These are phyloP conservation scores for Oenanthe melanoleuca DNA, from an alignment of 2,113 vertebrate species.

Conservation along the genomic window DNA sequence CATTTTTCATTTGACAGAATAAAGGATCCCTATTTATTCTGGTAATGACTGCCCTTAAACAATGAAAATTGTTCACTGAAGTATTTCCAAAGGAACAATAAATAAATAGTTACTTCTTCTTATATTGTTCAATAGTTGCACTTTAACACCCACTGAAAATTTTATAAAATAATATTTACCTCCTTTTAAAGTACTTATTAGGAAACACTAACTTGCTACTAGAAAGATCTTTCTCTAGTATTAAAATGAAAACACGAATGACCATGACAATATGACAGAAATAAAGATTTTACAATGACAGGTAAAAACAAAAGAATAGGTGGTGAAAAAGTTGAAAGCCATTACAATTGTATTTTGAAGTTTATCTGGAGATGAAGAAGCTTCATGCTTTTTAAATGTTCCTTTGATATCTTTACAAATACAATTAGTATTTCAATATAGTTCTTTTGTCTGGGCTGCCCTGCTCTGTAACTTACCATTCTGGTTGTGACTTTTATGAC, in stretches of 20 bases:
- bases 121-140: not conserved
- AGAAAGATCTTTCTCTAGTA: conserved; percentile 11
- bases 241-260: conserved; percentile 37
- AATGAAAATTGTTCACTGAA: not conserved
- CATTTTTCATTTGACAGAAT: conserved; percentile 37
- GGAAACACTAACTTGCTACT: conserved; percentile 1
- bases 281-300: conserved; percentile 37
- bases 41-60: conserved; percentile 15
- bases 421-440: not conserved
- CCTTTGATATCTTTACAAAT: conserved; percentile 25
- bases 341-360: conserved; percentile 25
- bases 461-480: not conserved
- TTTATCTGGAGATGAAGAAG: not conserved
- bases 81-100: not conserved
- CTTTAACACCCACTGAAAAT: not conserved
- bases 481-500: not conserved
- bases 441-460: not conserved
- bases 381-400: conserved; percentile 21
- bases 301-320: conserved; percentile 18
- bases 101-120: not conserved
- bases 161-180: conserved; percentile 7
- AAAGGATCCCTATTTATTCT: conserved; percentile 2
- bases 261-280: conserved; percentile 8
- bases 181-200: conserved; percentile 30
- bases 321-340: conserved; percentile 7